Percentiles rank a stretch among this genome's conserved stretches.
phyloP scores from a whole-genome alignment of 2,888 invertebrate genomes.

The Trissonchulus sp. region DNA sequence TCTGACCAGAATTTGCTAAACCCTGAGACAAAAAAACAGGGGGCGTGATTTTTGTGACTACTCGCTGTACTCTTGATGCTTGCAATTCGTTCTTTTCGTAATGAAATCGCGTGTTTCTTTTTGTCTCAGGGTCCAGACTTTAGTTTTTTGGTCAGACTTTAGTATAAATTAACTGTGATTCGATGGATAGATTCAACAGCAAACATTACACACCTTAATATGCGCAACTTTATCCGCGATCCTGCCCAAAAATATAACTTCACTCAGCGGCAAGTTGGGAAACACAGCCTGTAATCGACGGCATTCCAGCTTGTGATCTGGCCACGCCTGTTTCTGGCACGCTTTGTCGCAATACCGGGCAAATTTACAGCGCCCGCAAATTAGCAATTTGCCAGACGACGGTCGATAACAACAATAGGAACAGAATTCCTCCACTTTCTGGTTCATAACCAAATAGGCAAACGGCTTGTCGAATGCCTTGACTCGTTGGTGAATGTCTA shows the following conservation, averaged over 20 bases:
- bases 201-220: not conserved
- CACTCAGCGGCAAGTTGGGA: constrained; percentile 48
- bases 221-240: constrained; percentile 38
- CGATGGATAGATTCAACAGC: no score
- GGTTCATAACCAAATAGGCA: constrained; percentile 44
- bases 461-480: constrained; percentile 43
- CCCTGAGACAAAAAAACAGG: no score
- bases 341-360: constrained; percentile 44
- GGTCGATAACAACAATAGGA: constrained; percentile 45
- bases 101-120: no score
- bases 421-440: constrained; percentile 41
- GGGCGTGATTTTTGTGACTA: no score
- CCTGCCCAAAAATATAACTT: constrained; percentile 47
- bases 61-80: no score
- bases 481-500: constrained; percentile 23
- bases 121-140: no score
- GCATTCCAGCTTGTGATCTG: constrained; percentile 44
- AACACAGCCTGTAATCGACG: constrained; percentile 43
- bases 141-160: no score
- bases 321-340: constrained; percentile 41
- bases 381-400: constrained; percentile 37
- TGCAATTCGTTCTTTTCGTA: no score
- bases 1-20: no score
- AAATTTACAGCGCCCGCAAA: constrained; percentile 41
- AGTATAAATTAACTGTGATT: no score